Conservation (phyloP, 2,888 invertebrate genomes). For the Drosophila kambysellisi region DNA sequence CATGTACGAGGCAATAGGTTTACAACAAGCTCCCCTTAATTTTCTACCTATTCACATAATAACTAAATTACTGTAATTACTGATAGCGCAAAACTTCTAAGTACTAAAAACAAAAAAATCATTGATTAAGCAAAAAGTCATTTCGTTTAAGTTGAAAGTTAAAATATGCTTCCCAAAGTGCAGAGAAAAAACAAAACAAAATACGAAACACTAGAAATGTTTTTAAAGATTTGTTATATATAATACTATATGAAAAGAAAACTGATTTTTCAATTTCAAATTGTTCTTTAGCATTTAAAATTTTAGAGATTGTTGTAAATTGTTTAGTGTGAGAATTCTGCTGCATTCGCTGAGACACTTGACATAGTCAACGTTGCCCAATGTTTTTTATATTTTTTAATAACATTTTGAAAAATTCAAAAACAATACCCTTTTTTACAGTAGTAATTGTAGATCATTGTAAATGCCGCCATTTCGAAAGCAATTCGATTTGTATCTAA, state of each 20-base stretch:
- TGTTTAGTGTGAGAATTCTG: slow-evolving; percentile 49
- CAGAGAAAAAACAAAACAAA: slow-evolving; percentile 20
- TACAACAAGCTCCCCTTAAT: slow-evolving; percentile 42
- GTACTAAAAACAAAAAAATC: slow-evolving; percentile 29
- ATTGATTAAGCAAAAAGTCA: slow-evolving; percentile 73
- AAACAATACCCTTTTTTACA: slow-evolving; percentile 15
- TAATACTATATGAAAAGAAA: slow-evolving; percentile 23
- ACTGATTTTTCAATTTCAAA: slow-evolving; percentile 59
- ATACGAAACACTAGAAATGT: slow-evolving; percentile 33
- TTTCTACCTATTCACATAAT: slow-evolving; percentile 15
- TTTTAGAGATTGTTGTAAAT: slow-evolving; percentile 66
- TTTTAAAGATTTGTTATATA: slow-evolving; percentile 53
- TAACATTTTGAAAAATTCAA: slow-evolving; percentile 5
- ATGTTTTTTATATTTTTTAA: slow-evolving; percentile 24
- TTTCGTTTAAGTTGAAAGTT: slow-evolving; percentile 69
- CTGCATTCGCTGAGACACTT: slow-evolving; percentile 52
- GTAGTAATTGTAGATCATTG: slow-evolving; percentile 40
- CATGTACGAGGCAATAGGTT: slow-evolving; percentile 63
- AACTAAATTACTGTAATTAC: slow-evolving; percentile 38
- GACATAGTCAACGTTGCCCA: slow-evolving; percentile 65
- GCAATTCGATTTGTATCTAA: slow-evolving; percentile 15
- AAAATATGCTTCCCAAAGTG: slow-evolving; percentile 47
- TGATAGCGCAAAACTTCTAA: slow-evolving; percentile 50
- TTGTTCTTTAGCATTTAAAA: slow-evolving; percentile 76
- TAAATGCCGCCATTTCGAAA: slow-evolving; percentile 54